Conservation (phyloP, 2,797 vertebrate species). For the Oreonectes daqikongensis region DNA sequence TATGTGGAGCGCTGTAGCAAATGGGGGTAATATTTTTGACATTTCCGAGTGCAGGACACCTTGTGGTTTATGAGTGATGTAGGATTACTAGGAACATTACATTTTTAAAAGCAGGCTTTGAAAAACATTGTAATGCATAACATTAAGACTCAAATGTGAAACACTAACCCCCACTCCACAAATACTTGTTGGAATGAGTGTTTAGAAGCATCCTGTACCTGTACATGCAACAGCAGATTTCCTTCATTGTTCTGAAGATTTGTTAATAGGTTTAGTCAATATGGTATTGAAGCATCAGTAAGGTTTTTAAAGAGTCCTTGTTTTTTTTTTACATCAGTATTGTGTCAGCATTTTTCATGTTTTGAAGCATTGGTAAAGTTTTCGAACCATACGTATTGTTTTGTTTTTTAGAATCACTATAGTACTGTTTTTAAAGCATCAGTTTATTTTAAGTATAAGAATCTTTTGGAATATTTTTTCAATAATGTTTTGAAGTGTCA, state of each 20-base stretch:
- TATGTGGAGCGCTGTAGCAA: slow-evolving; percentile 31
- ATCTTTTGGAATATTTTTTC: no score
- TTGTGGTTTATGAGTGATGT: slow-evolving; percentile 24
- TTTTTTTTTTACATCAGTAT: no score
- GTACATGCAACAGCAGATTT: no score
- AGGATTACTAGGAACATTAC: not conserved
- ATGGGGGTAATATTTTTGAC: slow-evolving; percentile 39
- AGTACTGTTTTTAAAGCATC: no score
- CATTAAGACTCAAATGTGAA: not conserved
- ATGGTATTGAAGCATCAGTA: no score
- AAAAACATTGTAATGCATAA: not conserved
- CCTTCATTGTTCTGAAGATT: no score
- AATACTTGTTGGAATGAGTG: no score
- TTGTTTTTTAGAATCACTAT: not conserved
- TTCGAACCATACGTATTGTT: not conserved
- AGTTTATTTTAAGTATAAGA: no score
- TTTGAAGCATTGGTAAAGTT: not conserved
- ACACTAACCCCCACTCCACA: no score
- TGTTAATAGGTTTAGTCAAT: no score
- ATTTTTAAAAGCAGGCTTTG: slow-evolving; percentile 3
- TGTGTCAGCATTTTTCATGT: not conserved
- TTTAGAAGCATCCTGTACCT: no score
- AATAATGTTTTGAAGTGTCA: not conserved
- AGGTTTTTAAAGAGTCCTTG: no score
- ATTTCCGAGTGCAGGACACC: slow-evolving; percentile 22